A percentile compares a stretch with the other conserved stretches of the same genome.
phyloP scores from a whole-genome alignment of 2,113 vertebrate genomes.

The Corythaeola cristata region DNA sequence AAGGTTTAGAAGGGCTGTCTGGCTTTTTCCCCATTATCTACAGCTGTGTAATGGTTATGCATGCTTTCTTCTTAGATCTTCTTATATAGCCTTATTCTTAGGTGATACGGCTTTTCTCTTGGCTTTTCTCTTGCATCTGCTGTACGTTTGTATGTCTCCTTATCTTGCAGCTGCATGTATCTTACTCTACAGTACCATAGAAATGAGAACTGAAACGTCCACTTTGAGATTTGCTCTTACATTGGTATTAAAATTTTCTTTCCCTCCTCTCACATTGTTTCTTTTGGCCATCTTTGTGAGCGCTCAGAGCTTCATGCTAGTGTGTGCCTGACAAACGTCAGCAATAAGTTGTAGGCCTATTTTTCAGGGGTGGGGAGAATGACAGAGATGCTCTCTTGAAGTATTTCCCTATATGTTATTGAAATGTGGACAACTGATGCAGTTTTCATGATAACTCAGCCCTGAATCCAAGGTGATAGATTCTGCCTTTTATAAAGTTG shows the following conservation, averaged over 20 bases:
- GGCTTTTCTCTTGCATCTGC: neutral
- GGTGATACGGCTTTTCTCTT: fast-evolving
- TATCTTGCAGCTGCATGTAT: neutral
- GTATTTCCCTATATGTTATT: neutral
- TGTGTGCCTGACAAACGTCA: neutral
- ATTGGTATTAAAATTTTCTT: neutral
- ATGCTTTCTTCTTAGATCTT: neutral
- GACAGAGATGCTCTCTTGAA: neutral
- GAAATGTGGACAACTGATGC: neutral
- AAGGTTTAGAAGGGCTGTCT: neutral
- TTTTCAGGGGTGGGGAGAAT: fast-evolving
- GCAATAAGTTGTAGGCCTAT: neutral
- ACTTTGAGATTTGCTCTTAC: neutral
- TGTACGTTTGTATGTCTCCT: neutral
- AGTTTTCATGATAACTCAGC: neutral
- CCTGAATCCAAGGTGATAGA: neutral
- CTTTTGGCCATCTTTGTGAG: neutral
- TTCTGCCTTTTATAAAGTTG: neutral
- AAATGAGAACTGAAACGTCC: neutral
- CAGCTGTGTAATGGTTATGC: neutral
- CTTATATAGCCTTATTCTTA: neutral
- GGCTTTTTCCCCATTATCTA: neutral
- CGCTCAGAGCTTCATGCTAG: neutral
- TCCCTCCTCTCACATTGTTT: neutral
- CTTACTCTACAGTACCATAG: neutral